Evolutionary conservation across 2,888 invertebrate genomes (phyloP).

Genomic region (Pandemis corylana): DNA sequence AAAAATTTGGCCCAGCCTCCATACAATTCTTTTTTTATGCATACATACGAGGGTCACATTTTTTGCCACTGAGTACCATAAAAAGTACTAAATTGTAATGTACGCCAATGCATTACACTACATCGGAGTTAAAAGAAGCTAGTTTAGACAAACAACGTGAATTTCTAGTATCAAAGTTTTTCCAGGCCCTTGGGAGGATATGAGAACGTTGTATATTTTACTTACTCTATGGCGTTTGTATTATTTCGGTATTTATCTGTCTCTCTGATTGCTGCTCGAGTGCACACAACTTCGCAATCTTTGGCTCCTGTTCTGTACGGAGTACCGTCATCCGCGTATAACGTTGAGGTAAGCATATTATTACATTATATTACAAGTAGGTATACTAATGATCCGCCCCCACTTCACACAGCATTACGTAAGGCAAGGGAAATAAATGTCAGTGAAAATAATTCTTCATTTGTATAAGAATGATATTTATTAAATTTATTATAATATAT

Average conservation of each 20-base stretch:
- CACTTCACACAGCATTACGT: background rate
- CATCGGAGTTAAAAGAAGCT: too few species aligned
- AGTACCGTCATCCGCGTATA: conserved; percentile 83
- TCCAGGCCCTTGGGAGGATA: conserved; percentile 54
- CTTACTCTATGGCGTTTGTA: conserved; percentile 84
- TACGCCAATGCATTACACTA: too few species aligned
- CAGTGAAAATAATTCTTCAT: background rate
- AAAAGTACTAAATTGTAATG: too few species aligned
- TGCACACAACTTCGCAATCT: conserved; percentile 79
- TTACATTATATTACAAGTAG: too few species aligned
- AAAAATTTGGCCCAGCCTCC: too few species aligned
- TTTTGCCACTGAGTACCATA: too few species aligned
- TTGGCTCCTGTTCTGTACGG: conserved; percentile 81
- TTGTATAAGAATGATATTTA: too few species aligned
- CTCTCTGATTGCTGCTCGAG: conserved; percentile 81
- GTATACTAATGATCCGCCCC: too few species aligned
- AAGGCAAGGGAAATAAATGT: background rate
- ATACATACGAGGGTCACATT: too few species aligned
- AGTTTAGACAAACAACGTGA: background rate
- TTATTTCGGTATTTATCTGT: conserved; percentile 84
- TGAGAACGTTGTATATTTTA: conserved; percentile 80
- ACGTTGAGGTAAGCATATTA: conserved; percentile 76
- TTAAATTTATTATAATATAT: too few species aligned
- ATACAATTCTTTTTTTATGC: too few species aligned
- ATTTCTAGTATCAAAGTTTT: conserved; percentile 10